These are phyloP conservation scores for Halcyon malimbica DNA, from an alignment of 2,113 vertebrate species.

Conservation along the genomic window DNA sequence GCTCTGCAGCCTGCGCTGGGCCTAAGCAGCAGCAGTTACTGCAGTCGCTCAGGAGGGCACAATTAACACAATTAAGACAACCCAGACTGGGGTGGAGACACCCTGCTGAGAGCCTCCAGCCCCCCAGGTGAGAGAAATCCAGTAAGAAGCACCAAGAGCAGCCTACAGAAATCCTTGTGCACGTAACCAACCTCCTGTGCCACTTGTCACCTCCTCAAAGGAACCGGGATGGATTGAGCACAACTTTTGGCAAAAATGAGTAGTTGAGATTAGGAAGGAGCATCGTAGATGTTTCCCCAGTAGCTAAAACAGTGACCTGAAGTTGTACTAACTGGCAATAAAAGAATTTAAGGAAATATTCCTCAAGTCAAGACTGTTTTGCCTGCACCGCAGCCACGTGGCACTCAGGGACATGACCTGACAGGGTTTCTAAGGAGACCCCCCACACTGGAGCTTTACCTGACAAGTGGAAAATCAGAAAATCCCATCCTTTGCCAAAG, in stretches of 20 bases:
- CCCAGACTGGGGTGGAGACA: not conserved
- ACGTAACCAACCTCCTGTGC: accelerated
- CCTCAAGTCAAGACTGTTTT: not conserved
- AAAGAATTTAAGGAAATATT: not conserved
- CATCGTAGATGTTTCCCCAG: not conserved
- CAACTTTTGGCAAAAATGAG: not conserved
- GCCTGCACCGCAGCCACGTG: not conserved
- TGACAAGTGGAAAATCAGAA: not conserved
- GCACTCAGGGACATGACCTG: accelerated
- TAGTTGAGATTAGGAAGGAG: not conserved
- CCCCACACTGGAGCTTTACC: accelerated
- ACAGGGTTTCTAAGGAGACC: not conserved
- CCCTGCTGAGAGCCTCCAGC: not conserved
- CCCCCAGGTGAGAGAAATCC: not conserved
- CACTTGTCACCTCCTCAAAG: not conserved
- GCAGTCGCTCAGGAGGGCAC: not conserved
- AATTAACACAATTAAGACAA: not conserved
- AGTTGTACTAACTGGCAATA: not conserved
- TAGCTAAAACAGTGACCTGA: not conserved
- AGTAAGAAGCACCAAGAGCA: not conserved
- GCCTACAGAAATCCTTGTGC: too few relatives aligned
- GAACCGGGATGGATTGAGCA: not conserved
- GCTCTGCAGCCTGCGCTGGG: not conserved
- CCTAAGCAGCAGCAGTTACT: not conserved
- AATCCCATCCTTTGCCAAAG: not conserved